Evolutionary conservation across 64 coral and sea anemone genomes (phyloP), one percentile per base, ranked within the genome.

Genomic region (Dendronephthya gigantea): DNA sequence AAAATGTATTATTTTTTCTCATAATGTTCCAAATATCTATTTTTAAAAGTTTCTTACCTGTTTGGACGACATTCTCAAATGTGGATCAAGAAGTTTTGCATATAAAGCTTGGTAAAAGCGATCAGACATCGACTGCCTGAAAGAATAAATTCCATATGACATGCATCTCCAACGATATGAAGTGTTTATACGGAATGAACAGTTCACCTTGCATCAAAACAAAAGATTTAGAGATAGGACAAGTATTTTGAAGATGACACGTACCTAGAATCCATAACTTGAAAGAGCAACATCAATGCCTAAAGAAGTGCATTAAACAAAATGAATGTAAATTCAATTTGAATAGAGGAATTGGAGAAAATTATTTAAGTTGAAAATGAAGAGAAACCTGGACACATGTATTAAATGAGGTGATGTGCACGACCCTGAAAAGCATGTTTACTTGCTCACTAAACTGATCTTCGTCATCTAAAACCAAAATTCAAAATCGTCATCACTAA

Each of bases 221-320:
- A 15, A 17, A 22, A 0, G 2, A n/a, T 58, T 16, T 58, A n/a
- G 51, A 45, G 13, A 58, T 17, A 17, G 51, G 51, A 58, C 2
- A 75, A 0, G 15, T 33, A 8, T 32, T 75, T 75, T 9, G 69
- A 34, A 14, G 69, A 27, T 0, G 1, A 34, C 34, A 33, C 19
- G 2, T 98, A 98, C 95, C 95, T 98, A 45, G 90, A 89, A 82
- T 93, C 88, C 92, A 98, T 91, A 1, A 98, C 95, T 98, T 98
- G 95, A 82, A 93, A 92, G 19, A 98, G 85, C 82, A 98, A 82
- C 92, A 98, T 93, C 17, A 91, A 49, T 16, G 86, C 90, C 89
- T 91, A 27, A 4, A 81, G n/a, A 41, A 36, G 35, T 25, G 83
- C 11, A 45, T 45, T 45, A 11, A 4, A 6, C 27, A 62, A 8